Evolutionary conservation across 2,888 invertebrate genomes (phyloP).

Genomic region (Trisateles emortualis): DNA sequence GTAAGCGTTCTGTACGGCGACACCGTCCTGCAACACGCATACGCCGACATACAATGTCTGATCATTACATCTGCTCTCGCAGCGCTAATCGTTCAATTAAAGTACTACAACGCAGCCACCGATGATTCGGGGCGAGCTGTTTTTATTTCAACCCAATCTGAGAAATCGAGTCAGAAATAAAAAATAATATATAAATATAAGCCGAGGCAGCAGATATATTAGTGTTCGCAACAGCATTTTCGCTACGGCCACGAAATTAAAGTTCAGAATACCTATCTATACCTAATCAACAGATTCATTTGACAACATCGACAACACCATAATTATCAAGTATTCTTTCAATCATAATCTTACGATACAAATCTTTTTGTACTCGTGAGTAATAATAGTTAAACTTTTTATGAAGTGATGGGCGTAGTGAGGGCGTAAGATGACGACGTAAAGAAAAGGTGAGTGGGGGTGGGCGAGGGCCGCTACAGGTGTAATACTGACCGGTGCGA

Average conservation of each 20-base stretch:
- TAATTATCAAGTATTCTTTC: background rate
- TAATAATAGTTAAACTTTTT: background rate
- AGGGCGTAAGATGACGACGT: constrained; percentile 17
- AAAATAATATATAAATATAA: constrained; percentile 26
- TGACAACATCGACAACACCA: background rate
- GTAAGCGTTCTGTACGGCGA: constrained; percentile 85
- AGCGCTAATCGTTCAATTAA: constrained; percentile 1
- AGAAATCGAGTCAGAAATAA: constrained; percentile 8
- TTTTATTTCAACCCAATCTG: constrained; percentile 5
- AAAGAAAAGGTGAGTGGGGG: constrained; percentile 8
- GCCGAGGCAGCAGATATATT: constrained; percentile 47
- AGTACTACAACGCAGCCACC: constrained; percentile 2
- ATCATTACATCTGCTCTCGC: constrained; percentile 11
- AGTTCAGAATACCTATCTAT: constrained; percentile 20
- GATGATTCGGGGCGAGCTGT: background rate
- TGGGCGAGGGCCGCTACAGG: constrained; percentile 20
- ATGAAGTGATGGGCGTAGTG: background rate
- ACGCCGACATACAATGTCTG: constrained; percentile 46
- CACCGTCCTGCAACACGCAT: constrained; percentile 88
- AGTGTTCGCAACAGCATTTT: constrained; percentile 63
- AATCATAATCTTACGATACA: constrained; percentile 21
- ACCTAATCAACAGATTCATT: too few species aligned
- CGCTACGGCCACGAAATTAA: constrained; percentile 58
- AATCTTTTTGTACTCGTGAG: background rate
- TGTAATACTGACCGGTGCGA: constrained; percentile 80